Base-by-base conservation (phyloP, 2,113 vertebrate species). In the Phaethornis superciliosus region DNA sequence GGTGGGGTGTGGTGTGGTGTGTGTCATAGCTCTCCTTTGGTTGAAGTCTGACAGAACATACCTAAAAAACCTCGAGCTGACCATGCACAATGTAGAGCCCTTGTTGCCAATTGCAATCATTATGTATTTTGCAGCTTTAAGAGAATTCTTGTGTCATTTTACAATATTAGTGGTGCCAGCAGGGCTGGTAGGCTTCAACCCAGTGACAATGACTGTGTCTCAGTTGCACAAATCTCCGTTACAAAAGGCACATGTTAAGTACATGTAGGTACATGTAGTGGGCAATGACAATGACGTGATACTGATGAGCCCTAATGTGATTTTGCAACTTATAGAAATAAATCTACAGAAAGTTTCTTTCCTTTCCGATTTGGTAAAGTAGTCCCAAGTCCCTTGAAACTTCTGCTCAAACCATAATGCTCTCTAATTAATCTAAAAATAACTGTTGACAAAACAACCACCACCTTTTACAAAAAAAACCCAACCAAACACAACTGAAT, bases 61-160 rank as follows among this genome's bases (percentile, higher is more conserved):
- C 18, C 26, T 70, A 63, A 87, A 74, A 89, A 85, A 12, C 9
- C 86, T 62, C 3, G 2, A 42, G 74, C 65, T 62, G 55, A 72
- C 42, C 33, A 63, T 55, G 58, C 54, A 92, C 62, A 87, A 65
- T 9, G 23, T 55, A 65, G 22, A 58, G 46, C 10, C 26, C 65
- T 86, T 58, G 69, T 1, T 85, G 63, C 78, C 59, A 87, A 75
- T 86, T 93, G 74, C 37, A 79, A 33, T 64, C 84, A 62, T 37
- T 91, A 77, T 0, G 4, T 52, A 67, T 79, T 89, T 95, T 85
- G 56, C 60, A 95, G 91, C 44, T 92, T 93, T 91, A 89, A 94
- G 87, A 94, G 84, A 91, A 92, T 74, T 91, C 67, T 87, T 82
- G 58, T 92, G 91, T 59, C 54, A 76, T 92, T 95, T 94, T 94